Evolutionary conservation across 1,140 invertebrate species (phyloP), one percentile per base, ranked within the genome.

Genomic region (Arion vulgaris): DNA sequence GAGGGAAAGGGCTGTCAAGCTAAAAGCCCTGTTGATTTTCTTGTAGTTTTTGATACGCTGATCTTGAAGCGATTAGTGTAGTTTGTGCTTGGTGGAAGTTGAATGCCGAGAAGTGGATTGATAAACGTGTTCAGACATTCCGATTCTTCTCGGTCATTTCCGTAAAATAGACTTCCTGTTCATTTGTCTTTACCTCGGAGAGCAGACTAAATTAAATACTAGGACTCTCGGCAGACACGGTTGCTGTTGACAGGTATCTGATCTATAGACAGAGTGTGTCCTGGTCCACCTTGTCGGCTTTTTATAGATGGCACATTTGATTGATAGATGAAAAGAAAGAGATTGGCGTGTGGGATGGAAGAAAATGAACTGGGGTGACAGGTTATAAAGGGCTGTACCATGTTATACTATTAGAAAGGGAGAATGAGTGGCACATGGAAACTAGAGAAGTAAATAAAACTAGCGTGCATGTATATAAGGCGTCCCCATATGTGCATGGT

Each of bases 11-110:
- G 66, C 78, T 81, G 83, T 84, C 83, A 84, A 28, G 71, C 72
- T 75, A 77, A 84, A 84, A 69, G 73, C 72, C 73, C 78, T 66
- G 78, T 84, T 84, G 83, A 81, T 84, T 84, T 81, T 84, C 53
- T 53, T 53, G n/a, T 79, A n/a, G 38, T 68, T 84, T 79, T 84
- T 81, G 69, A 81, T 84, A 80, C 77, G 66, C 83, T 81, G 83
- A 84, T 84, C 83, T 51, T 76, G n/a, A 53, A 73, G 38, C 82
- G 82, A 83, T 83, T 83, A 79, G 28, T 53, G 71, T 7, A 26
- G 23, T 39, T 28, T 49, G 36, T 19, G 71, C 39, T 69, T 82
- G 80, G 75, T 82, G 72, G 57, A 74, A 36, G 41, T 32, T 72
- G 62, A 71, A 49, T 71, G 39, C 62, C n/a, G n/a, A 41, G 41